These are phyloP conservation scores for Cryptops parisi DNA, from an alignment of 2,888 invertebrate species.

Conservation along the genomic window DNA sequence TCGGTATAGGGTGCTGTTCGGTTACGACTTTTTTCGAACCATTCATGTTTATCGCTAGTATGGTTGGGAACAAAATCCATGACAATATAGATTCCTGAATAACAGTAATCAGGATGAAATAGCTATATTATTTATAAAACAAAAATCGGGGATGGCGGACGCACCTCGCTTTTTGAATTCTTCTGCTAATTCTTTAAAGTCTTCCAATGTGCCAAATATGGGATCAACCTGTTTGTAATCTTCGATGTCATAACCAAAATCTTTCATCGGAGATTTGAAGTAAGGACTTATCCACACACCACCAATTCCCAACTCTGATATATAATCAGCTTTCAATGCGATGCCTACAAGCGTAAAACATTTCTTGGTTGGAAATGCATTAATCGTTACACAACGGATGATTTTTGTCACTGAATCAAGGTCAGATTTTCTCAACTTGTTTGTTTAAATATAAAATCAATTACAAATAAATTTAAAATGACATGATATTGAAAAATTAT, in stretches of 20 bases:
- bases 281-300: slow-evolving; percentile 76
- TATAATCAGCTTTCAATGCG: slow-evolving; percentile 38
- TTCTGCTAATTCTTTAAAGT: slow-evolving; percentile 46
- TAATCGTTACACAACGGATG: too few species aligned
- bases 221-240: slow-evolving; percentile 57
- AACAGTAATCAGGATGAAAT: too few species aligned
- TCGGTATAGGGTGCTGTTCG: slow-evolving; percentile 45
- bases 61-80: slow-evolving; percentile 37
- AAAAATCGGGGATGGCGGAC: too few species aligned
- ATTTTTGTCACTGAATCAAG: too few species aligned
- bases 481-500: too few species aligned
- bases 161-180: too few species aligned
- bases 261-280: slow-evolving; percentile 64
- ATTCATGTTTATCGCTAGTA: slow-evolving; percentile 43
- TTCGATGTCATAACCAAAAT: slow-evolving; percentile 76
- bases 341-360: slow-evolving; percentile 36
- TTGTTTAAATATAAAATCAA: too few species aligned
- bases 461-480: too few species aligned
- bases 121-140: too few species aligned
- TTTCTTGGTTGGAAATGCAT: too few species aligned
- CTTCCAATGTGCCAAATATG: slow-evolving; percentile 55
- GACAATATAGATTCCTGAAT: too few species aligned
- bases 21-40: slow-evolving; percentile 53
- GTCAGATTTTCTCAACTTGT: too few species aligned
- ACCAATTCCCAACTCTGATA: slow-evolving; percentile 51